Evolutionary conservation across 35 echinoderm and acorn worm genomes (phyloP), one percentile per base, ranked within the genome.

Genomic region (Holothuria glaberrima): DNA sequence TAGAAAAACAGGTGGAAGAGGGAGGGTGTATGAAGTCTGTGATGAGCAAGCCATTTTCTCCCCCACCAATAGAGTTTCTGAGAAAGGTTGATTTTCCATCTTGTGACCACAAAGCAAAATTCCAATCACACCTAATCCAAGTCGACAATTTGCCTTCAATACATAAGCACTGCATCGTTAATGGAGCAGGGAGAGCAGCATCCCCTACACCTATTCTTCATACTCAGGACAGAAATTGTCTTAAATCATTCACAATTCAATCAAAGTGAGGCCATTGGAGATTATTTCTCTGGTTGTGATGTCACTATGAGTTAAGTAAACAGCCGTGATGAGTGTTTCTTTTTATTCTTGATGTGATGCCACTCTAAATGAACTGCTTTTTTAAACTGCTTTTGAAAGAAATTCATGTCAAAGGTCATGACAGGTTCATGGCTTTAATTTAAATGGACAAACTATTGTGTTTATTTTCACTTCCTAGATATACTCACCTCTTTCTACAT

Each of bases 221-320:
- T 30, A 54, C 80, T 33, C 12, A 12, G 29, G 59, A 84, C 52
- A 84, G 80, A 84, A 84, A 84, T 84, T 84, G 80, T 84, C 80
- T 84, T 84, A 84, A 84, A 84, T 84, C 80, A 84, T 84, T 84
- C 80, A 84, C 33, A 84, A 84, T 84, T 84, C 80, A 29, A 84
- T 84, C 59, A 84, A 84, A 63, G 52, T 58, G 80, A 63, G 80
- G 80, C 54, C 80, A 54, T 26, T 26, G 50, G 35, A 78, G 41
- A 50, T 24, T 25, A 5, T 48, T 7, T 48, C 6, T 78, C 38
- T 48, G 74, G 50, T 48, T 78, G 74, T 48, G 38, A 78, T 78
- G 74, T 78, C 74, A 78, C 0, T 48, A n/a, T 78, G 50, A 41
- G 50, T 78, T 78, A 78, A 78, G 50, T 31, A 78, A 48, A 78